Conservation (phyloP, 1,140 invertebrate genomes). For the Lucilia cuprina region DNA sequence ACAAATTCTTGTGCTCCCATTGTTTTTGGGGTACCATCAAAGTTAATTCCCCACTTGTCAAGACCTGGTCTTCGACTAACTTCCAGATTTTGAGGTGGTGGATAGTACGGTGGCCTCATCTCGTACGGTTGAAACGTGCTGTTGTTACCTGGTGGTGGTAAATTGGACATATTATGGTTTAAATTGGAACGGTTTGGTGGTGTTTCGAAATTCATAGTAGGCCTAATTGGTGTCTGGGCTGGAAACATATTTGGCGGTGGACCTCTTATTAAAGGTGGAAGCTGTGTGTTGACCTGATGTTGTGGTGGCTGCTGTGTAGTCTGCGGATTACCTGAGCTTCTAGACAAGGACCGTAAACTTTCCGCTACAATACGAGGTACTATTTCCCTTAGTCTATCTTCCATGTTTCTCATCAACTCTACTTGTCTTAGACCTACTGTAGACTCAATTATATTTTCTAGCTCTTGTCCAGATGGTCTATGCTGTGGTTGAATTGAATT, state of each 20-base stretch:
- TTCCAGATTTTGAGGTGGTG: too few relatives aligned
- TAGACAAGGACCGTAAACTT: not conserved
- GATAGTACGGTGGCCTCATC: too few relatives aligned
- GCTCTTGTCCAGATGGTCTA: too few relatives aligned
- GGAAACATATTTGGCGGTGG: too few relatives aligned
- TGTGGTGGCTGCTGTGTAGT: too few relatives aligned
- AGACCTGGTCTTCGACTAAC: too few relatives aligned
- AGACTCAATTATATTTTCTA: too few relatives aligned
- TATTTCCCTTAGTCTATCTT: not conserved
- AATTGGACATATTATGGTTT: not conserved
- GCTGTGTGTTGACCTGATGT: not conserved
- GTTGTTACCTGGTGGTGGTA: too few relatives aligned
- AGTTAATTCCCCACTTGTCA: not conserved
- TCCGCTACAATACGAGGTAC: not conserved
- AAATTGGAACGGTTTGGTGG: too few relatives aligned
- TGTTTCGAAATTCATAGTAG: not conserved
- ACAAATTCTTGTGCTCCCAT: too few relatives aligned
- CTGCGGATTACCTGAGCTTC: not conserved
- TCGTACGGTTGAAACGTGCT: too few relatives aligned
- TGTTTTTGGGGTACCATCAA: too few relatives aligned
- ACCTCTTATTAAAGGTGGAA: not conserved
- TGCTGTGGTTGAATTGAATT: not conserved
- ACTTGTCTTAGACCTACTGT: not conserved
- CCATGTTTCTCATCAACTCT: not conserved
- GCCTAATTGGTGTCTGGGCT: not conserved